Evolutionary conservation across 2,797 vertebrate genomes (phyloP), one percentile per base, ranked within the genome.

Genomic region (Myotis vivesi): DNA sequence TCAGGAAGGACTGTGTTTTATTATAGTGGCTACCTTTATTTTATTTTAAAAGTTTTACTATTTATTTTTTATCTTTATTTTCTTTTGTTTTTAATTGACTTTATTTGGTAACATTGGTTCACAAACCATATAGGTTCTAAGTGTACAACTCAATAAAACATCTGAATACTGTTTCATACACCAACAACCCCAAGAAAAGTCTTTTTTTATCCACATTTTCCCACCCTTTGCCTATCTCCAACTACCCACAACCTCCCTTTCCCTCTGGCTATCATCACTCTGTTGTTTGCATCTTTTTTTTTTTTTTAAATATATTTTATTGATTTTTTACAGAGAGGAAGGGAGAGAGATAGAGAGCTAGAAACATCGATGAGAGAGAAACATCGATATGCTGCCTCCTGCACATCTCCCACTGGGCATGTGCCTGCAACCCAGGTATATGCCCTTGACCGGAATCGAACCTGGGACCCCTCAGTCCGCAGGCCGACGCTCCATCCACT

Each of bases 1-100:
- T 93, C 75, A 94, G 28, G 55, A 96, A 93, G 17, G 3, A 68
- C 66, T 91, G 10, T 66, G 36, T 73, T 79, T 76, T 89, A 36
- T 41, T 92, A 72, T 82, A 91, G 22, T 25, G 51, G 25, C 51
- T 41, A 46, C 17, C 15, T 94, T 33, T 30, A 11, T 64, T n/a
- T 36, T 16, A 28, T 87, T 73, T 80, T 92, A n/a, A 28, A 30
- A 30, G 23, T 62, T 30, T 62, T 41, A 41, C 41, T 62, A 62
- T 62, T 62, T 62, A 62, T 16, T 62, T 62, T 30, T 62, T 62
- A 30, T 62, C n/a, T 30, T 75, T 30, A 17, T 75, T 75, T 55
- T 20, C 53, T 55, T 19, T 19, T 53, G 17, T 17, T 28, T 75
- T 49, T 49, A 17, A 75, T 75, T 75, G 72, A 75, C 46, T 49